These are phyloP conservation scores for Sebastes diaconus DNA, from an alignment of 2,797 vertebrate species.

Conservation along the genomic window DNA sequence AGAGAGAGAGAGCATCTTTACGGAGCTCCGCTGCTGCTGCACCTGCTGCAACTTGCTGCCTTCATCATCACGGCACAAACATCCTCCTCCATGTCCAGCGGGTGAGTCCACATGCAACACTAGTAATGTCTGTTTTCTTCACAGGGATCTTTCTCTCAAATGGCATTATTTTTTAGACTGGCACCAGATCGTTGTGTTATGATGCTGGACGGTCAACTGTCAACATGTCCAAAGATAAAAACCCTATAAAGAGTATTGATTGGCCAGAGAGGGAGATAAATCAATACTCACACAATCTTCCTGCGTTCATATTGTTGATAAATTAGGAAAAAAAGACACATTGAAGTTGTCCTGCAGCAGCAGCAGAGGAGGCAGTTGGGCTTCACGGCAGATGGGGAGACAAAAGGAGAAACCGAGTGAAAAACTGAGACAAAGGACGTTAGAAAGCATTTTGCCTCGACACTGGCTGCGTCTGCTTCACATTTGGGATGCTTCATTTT, in stretches of 20 bases:
- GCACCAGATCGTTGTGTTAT: not conserved
- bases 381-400: constrained; percentile 79
- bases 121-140: too few species aligned
- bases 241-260: not conserved
- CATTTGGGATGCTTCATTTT: not conserved
- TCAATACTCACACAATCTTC: not conserved
- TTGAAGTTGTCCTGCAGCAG: constrained; percentile 46
- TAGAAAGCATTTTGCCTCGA: constrained; percentile 60
- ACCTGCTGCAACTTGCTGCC: constrained; percentile 63
- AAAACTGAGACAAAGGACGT: constrained; percentile 79
- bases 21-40: constrained; percentile 52
- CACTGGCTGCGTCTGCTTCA: constrained; percentile 30
- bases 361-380: constrained; percentile 59
- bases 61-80: not conserved
- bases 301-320: not conserved
- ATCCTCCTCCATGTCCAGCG: constrained; percentile 46
- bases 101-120: constrained; percentile 63
- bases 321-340: not conserved
- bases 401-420: constrained; percentile 82
- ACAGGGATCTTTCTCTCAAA: not conserved
- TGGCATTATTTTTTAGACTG: not conserved
- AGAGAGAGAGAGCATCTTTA: constrained; percentile 24
- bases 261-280: not conserved
- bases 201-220: not conserved
- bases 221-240: not conserved